Percentiles rank a stretch among this genome's conserved stretches.
Evolutionary conservation across 2,888 invertebrate species (phyloP).

Genomic region (Cheilosia urbana): DNA sequence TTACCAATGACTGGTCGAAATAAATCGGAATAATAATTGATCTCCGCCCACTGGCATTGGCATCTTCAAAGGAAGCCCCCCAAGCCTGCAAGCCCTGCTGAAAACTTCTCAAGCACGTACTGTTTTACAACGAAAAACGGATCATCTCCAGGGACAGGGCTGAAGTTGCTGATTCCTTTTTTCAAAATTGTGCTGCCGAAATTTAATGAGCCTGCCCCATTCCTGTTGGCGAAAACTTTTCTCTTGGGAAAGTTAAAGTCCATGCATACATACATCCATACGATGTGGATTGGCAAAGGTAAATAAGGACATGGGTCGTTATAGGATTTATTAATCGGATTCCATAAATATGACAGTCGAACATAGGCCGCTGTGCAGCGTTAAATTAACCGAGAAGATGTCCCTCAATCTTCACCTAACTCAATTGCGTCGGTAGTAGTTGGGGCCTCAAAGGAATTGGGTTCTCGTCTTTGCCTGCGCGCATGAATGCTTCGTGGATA

Average conservation of each 20-base stretch:
- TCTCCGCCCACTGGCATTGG: slow-evolving; percentile 32
- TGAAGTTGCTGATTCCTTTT: slow-evolving; percentile 32
- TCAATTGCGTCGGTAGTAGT: slow-evolving; percentile 27
- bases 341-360: slow-evolving; percentile 58
- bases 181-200: slow-evolving; percentile 25
- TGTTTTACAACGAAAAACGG: slow-evolving; percentile 43
- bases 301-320: slow-evolving; percentile 67
- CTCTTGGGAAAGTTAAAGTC: slow-evolving; percentile 38
- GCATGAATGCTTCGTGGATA: slow-evolving; percentile 49
- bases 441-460: not conserved
- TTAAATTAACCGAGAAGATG: slow-evolving; percentile 63
- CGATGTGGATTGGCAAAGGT: slow-evolving; percentile 54
- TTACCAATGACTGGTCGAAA: slow-evolving; percentile 62
- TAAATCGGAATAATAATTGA: slow-evolving; percentile 69
- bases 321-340: slow-evolving; percentile 63
- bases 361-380: slow-evolving; percentile 38
- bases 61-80: slow-evolving; percentile 43
- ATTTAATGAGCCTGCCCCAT: slow-evolving; percentile 47
- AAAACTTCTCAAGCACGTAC: slow-evolving; percentile 55
- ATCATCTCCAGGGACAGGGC: slow-evolving; percentile 53
- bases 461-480: slow-evolving; percentile 41
- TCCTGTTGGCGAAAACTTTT: slow-evolving; percentile 12
- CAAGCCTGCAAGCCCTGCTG: slow-evolving; percentile 32
- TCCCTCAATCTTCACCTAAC: slow-evolving; percentile 57
- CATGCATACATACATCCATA: slow-evolving; percentile 30